Evolutionary conservation across 2,797 vertebrate species (phyloP).

Genomic region (Anisognathus igniventris): DNA sequence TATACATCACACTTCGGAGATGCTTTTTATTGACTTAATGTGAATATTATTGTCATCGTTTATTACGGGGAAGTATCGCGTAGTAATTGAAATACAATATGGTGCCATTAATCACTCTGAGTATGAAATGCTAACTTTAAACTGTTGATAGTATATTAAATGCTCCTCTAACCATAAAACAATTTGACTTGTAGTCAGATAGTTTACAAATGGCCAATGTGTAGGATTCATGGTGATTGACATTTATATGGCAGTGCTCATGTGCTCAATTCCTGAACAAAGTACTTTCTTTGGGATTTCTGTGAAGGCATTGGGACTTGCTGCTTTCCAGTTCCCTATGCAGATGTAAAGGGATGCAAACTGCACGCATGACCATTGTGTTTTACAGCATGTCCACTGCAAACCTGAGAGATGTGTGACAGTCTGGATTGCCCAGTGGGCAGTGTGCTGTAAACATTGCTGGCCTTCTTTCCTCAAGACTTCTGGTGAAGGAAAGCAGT

Average conservation of each 20-base stretch:
- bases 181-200: slow-evolving; percentile 61
- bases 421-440: neutral
- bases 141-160: slow-evolving; percentile 72
- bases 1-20: slow-evolving; percentile 73
- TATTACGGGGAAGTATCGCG: slow-evolving; percentile 71
- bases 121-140: slow-evolving; percentile 73
- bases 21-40: slow-evolving; percentile 80
- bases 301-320: neutral
- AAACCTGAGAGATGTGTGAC: neutral
- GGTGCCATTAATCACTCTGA: slow-evolving; percentile 73
- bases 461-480: neutral
- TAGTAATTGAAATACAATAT: slow-evolving; percentile 79
- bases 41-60: slow-evolving; percentile 77
- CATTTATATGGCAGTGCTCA: neutral
- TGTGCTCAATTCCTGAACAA: neutral
- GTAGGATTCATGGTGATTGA: neutral
- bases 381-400: neutral
- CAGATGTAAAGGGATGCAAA: neutral
- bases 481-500: neutral
- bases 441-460: neutral
- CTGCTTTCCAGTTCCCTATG: neutral
- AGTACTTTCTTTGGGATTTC: neutral
- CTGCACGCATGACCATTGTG: neutral
- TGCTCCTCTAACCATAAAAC: slow-evolving; percentile 70
- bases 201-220: slow-evolving; percentile 36